Evolutionary conservation across 35 echinoderm and acorn worm species (phyloP).

Genomic region (Diadema setosum): DNA sequence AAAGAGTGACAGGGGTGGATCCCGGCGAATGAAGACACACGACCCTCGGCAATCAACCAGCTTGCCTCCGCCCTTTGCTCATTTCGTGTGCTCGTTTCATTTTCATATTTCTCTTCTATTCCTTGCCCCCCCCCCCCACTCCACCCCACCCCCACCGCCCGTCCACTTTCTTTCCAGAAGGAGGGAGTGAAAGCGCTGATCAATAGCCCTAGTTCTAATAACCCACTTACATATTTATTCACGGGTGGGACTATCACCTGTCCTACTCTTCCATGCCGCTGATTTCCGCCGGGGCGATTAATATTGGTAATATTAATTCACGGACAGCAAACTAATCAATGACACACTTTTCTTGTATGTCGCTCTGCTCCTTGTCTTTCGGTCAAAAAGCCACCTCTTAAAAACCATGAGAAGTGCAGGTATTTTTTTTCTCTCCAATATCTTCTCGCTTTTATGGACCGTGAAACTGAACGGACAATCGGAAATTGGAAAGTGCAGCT

Average conservation of each 20-base stretch:
- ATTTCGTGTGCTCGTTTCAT: not conserved
- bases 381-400: too few species aligned
- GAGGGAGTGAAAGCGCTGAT: too few species aligned
- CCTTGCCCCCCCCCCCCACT: too few species aligned
- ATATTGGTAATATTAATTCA: conserved; percentile 17
- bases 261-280: not conserved
- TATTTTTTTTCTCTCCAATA: too few species aligned
- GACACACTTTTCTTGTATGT: not conserved
- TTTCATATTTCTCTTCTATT: conserved; percentile 12
- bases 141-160: too few species aligned
- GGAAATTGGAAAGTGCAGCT: too few species aligned
- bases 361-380: too few species aligned
- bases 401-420: too few species aligned
- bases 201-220: conserved; percentile 11
- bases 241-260: not conserved
- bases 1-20: not conserved
- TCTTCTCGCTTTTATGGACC: too few species aligned
- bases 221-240: conserved; percentile 11
- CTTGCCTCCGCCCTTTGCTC: too few species aligned
- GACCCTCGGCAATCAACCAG: not conserved
- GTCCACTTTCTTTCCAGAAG: too few species aligned
- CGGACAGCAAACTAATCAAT: conserved; percentile 10
- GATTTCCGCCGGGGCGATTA: conserved; percentile 3
- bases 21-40: not conserved
- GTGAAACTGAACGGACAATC: too few species aligned